Base-by-base conservation (phyloP, 2,888 invertebrate species). In the Rhamphomyia laevipes region DNA sequence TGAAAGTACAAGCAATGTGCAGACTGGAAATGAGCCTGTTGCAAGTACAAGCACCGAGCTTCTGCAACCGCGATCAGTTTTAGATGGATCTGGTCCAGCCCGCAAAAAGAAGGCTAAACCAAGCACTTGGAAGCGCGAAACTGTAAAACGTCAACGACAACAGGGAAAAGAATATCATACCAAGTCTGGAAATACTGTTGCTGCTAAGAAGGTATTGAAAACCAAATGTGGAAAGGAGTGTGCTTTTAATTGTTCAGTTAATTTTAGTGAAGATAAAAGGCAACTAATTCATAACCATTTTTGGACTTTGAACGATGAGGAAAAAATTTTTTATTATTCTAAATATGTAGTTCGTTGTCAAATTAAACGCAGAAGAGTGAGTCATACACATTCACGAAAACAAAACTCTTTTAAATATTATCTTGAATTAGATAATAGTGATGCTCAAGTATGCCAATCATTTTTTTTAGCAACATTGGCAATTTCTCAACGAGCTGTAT, bases 401-500 rank as follows among this genome's bases (percentile, higher is more conserved):
- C 15, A 38, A 18, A 15, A 12, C 23, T 21, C 15, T n/a, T 45
- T 45, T n/a, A 13, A 48, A 17, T 51, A 51, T 38, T 51, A 23
- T 45, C 48, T 51, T 35, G 42, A 51, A 38, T n/a, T 40, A 12
- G 21, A 48, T 21, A 40, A 9, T 12, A 18, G 35, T 23, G 31
- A 17, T 27, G n/a, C 43, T 16, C 41, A 46, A 33, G 45, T 51
- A 30, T 51, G 40, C 16, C 15, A 52, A 44, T 21, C 30, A 23
- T 35, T 52, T 35, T 45, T 52, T 52, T 30, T 47, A 15, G 43
- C 38, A 30, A 52, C 50, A 2, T 35, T 50, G n/a, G 41, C 45
- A 33, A 48, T 50, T 15, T 48, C 45, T 31, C 30, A 47, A 44
- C 44, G 45, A 17, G 42, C 48, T 46, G 37, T 52, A 30, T 48